Conservation (phyloP, 2,888 invertebrate species). For the Eilema sororculum region DNA sequence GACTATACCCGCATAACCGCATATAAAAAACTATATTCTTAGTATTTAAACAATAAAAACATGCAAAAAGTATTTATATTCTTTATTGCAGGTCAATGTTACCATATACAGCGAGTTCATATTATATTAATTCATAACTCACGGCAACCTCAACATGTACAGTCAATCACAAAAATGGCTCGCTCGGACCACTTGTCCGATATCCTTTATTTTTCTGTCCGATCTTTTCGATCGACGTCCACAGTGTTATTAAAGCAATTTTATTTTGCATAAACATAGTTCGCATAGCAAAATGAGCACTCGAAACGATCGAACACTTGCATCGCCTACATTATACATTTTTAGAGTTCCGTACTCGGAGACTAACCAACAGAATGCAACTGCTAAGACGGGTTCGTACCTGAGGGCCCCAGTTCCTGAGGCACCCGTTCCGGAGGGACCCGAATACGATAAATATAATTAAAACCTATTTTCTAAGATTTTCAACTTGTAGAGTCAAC, state of each 20-base stretch:
- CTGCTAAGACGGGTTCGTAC: too few relatives aligned
- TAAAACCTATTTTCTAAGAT: too few relatives aligned
- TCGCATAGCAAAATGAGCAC: slow-evolving; percentile 27
- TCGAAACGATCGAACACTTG: slow-evolving; percentile 20
- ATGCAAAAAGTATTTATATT: background rate
- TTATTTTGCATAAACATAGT: slow-evolving; percentile 44
- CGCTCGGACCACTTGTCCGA: background rate
- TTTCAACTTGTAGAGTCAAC: too few relatives aligned
- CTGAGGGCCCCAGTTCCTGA: too few relatives aligned
- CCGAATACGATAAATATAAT: too few relatives aligned
- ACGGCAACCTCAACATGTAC: background rate
- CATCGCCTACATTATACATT: slow-evolving; percentile 24
- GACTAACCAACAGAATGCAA: background rate
- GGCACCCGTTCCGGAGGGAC: too few relatives aligned
- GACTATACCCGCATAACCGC: too few relatives aligned
- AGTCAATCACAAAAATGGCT: background rate
- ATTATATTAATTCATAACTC: slow-evolving; percentile 7
- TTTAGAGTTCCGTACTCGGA: background rate
- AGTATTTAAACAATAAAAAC: background rate
- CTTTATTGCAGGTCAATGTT: background rate
- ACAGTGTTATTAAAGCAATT: slow-evolving; percentile 29
- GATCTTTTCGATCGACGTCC: slow-evolving; percentile 1
- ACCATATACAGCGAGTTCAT: background rate
- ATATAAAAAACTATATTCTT: background rate
- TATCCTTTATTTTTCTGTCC: slow-evolving; percentile 11